phyloP scores from a whole-genome alignment of 1,140 invertebrate species.

The Tetramorium parvispinum region DNA sequence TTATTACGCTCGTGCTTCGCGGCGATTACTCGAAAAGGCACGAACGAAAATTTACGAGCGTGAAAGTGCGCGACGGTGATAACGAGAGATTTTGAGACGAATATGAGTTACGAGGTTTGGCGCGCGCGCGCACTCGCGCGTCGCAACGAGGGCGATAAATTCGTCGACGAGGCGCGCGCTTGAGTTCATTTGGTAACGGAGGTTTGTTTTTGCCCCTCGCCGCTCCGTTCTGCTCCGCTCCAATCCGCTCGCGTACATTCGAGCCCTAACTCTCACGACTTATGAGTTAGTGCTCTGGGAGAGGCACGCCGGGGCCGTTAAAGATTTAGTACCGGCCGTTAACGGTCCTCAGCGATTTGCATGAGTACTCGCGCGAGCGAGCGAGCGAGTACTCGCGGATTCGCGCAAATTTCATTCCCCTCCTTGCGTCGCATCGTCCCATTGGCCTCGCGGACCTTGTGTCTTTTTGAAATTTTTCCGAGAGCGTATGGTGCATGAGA shows the following conservation, averaged over 20 bases:
- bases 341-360: conserved; percentile 72
- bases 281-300: conserved; percentile 73
- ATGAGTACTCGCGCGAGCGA: conserved; percentile 48
- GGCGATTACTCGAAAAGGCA: conserved; percentile 37
- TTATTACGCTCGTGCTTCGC: conserved; percentile 46
- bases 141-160: conserved; percentile 62
- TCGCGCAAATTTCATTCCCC: conserved; percentile 56
- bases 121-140: background rate
- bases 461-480: background rate
- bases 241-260: conserved; percentile 60
- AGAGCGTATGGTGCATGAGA: background rate
- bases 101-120: conserved; percentile 42
- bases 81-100: conserved; percentile 52
- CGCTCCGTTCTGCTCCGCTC: conserved; percentile 54
- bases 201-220: conserved; percentile 69
- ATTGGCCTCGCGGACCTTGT: background rate
- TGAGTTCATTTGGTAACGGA: conserved; percentile 72
- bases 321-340: conserved; percentile 76
- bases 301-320: conserved; percentile 70
- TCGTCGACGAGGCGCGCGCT: conserved; percentile 55
- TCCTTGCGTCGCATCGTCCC: background rate
- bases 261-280: conserved; percentile 70
- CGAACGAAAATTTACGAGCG: conserved; percentile 47
- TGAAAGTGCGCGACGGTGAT: conserved; percentile 47
- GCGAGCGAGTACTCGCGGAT: conserved; percentile 15